Evolutionary conservation across 1,140 invertebrate genomes (phyloP).

Genomic region (Drosophila erecta): DNA sequence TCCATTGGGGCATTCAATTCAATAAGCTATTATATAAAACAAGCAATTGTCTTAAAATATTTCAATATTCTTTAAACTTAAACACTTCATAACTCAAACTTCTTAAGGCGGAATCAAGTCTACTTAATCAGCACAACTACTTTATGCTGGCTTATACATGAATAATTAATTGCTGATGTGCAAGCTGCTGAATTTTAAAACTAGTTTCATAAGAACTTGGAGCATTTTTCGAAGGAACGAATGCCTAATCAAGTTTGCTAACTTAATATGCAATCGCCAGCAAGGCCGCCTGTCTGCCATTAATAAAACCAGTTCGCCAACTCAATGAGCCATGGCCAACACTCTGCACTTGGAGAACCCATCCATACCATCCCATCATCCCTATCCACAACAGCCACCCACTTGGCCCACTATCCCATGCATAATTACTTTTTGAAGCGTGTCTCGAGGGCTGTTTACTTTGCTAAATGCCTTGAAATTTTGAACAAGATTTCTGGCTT

Average conservation of each 20-base stretch:
- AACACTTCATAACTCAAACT: no score
- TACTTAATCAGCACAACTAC: no score
- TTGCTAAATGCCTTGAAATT: conserved; percentile 56
- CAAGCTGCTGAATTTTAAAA: background rate
- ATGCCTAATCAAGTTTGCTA: background rate
- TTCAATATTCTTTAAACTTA: no score
- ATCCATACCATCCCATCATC: background rate
- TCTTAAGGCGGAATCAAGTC: no score
- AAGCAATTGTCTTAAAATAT: no score
- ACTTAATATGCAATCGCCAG: conserved; percentile 7
- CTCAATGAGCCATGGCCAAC: background rate
- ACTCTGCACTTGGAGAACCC: background rate
- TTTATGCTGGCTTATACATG: background rate
- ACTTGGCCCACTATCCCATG: conserved; percentile 31
- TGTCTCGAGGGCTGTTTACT: conserved; percentile 56
- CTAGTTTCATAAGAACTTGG: background rate
- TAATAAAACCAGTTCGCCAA: conserved; percentile 3
- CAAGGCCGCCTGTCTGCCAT: background rate
- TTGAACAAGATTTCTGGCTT: conserved; percentile 31
- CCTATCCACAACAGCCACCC: background rate
- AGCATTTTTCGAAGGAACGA: background rate
- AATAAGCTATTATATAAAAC: no score
- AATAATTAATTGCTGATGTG: background rate
- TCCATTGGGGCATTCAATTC: no score
- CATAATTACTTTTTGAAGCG: conserved; percentile 72